Base-by-base conservation (phyloP, 2,888 invertebrate species). In the Ephialtes manifestator region DNA sequence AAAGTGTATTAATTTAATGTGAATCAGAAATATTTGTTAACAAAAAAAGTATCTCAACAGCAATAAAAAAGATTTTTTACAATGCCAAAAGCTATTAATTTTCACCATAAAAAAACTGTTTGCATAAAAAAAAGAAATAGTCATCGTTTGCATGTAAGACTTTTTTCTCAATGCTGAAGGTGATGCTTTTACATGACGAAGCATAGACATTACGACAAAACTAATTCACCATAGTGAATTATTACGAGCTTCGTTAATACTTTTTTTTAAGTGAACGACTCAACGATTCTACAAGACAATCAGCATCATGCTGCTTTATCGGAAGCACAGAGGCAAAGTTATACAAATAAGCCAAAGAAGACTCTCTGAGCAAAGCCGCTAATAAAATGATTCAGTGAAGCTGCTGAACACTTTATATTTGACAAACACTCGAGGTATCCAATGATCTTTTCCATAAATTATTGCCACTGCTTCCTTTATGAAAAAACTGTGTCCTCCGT, bases 331-430 rank as follows among this genome's bases (percentile, higher is more conserved):
- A 3, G 20, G 39, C 20, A 18, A 65, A 8, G 10, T 4, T 2
- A 31, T 43, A n/a, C n/a, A n/a, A n/a, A 24, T 24, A 1, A 2
- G 24, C 24, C 2, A 24, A 35, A 18, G 20, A 4, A 63, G 10
- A 65, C n/a, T 63, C 35, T 75, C 20, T 8, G 2, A 11, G 28
- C 58, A 0, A 51, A 51, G 20, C 11, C 13, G 39, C 51, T 18
- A 39, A 70, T n/a, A 70, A 79, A 58, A 70, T 13, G 15, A 48
- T 31, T 20, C 18, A 20, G 20, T 4, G 20, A 60, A 60, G 46
- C 58, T 20, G 15, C 18, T 2, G 43, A 60, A 46, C 43, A 48
- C 39, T 39, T 39, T 8, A 63, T 39, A 35, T 71, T 63, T 8
- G 13, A 51, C 20, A 71, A 63, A 24, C 24, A 60, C 8, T 13